phyloP scores from a whole-genome alignment of 1,140 invertebrate species.

The Calephelis virginiensis region DNA sequence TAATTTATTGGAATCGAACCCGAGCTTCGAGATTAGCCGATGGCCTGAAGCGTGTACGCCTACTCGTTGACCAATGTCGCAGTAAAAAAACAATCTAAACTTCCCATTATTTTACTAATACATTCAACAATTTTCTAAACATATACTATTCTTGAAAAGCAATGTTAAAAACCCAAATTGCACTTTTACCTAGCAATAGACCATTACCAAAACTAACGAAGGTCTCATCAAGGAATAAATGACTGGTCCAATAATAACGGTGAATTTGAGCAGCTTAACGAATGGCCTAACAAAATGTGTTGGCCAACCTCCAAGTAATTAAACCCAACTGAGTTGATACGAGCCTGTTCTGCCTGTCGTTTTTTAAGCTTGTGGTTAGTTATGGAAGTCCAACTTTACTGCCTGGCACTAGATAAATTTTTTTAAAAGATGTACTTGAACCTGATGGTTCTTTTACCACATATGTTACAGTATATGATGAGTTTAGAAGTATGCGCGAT shows the following conservation, averaged over 20 bases:
- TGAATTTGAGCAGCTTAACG: conserved; percentile 24
- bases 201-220: conserved; percentile 11
- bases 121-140: too few relatives aligned
- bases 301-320: conserved; percentile 24
- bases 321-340: conserved; percentile 24
- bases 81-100: too few relatives aligned
- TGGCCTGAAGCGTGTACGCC: too few relatives aligned
- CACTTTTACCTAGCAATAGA: not conserved
- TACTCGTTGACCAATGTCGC: too few relatives aligned
- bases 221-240: conserved; percentile 6
- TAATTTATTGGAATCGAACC: too few relatives aligned
- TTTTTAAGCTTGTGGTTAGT: conserved; percentile 13
- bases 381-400: conserved; percentile 7
- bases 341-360: conserved; percentile 11
- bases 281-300: conserved; percentile 24
- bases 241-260: conserved; percentile 22
- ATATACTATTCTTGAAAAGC: too few relatives aligned
- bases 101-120: too few relatives aligned
- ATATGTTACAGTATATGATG: too few relatives aligned
- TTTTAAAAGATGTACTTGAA: not conserved
- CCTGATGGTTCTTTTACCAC: too few relatives aligned
- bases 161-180: too few relatives aligned
- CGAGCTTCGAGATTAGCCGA: too few relatives aligned
- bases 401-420: conserved; percentile 3
- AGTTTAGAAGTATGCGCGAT: too few relatives aligned